Base-by-base conservation (phyloP, 2,888 invertebrate genomes). In the Acronicta alni region DNA sequence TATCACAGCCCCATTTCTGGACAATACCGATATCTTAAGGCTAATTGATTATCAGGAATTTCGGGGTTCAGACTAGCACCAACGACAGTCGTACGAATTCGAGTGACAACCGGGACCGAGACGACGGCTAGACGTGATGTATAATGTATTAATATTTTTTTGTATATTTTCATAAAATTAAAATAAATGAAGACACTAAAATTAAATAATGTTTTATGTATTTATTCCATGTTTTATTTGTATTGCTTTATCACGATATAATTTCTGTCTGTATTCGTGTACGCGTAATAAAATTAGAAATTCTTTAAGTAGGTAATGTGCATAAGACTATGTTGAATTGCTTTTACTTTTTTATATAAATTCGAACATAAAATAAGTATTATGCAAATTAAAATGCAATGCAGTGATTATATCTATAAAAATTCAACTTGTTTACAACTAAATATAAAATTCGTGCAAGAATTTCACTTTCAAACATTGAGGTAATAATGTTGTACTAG, bases 361-460 rank as follows among this genome's bases (percentile, higher is more conserved):
- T 20, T 16, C 4, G 16, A 1, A 14, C 41, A 55, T 60, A 55
- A 43, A 53, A 15, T 7, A 30, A 55, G 3, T 47, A 17, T 43
- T 51, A 55, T 61, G 49, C 38, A 55, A 47, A n/a, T n/a, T n/a
- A n/a, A n/a, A n/a, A 47, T 47, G 38, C 9, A 30, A 16, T 59
- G 4, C 15, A 30, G 38, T 49, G 18, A 59, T 41, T 20, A 59
- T 12, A 14, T 35, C 35, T 35, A 7, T 35, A 35, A 12, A 30
- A 30, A 12, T 12, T n/a, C 35, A n/a, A 35, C n/a, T 12, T 12
- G 55, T 46, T 51, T 37, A 44, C 47, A 62, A 48, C 14, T 61
- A 47, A 61, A 67, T 47, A 51, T 20, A 18, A 56, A 67, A 68
- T 43, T 62, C 66, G 54, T 69, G 69, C 51, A 43, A n/a, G 30